Evolutionary conservation across 2,888 invertebrate species (phyloP).

Genomic region (Lysandra bellargus): DNA sequence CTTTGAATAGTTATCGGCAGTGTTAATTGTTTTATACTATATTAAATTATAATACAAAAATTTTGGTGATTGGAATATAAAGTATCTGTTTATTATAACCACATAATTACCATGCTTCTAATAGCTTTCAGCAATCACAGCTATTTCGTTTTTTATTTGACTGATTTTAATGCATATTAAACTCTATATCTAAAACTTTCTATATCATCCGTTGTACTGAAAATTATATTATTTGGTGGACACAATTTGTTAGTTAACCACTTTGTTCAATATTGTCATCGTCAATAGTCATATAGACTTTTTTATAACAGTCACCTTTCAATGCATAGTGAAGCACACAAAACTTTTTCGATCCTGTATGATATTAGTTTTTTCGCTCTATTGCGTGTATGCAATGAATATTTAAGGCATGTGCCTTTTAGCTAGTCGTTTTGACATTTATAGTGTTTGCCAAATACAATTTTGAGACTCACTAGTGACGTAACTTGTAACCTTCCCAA

Average conservation of each 20-base stretch:
- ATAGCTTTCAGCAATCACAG: too few species aligned
- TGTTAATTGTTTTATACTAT: too few species aligned
- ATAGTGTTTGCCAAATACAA: neutral
- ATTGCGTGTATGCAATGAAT: neutral
- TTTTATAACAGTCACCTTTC: neutral
- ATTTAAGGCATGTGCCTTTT: neutral
- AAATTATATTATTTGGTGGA: neutral
- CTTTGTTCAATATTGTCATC: neutral
- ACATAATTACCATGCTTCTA: too few species aligned
- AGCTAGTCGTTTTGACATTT: neutral
- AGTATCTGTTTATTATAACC: too few species aligned
- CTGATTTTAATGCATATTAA: too few species aligned
- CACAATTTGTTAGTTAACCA: neutral
- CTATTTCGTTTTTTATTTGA: too few species aligned
- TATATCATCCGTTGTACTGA: neutral
- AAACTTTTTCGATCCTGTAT: neutral
- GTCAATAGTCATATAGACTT: neutral
- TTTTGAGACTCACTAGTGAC: neutral
- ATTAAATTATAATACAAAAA: too few species aligned
- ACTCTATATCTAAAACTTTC: neutral
- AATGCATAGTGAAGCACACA: neutral
- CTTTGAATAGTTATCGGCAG: too few species aligned
- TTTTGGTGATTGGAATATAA: too few species aligned
- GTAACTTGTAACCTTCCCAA: neutral
- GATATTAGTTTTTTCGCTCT: conserved; percentile 11